phyloP scores from a whole-genome alignment of 2,797 vertebrate species.

The Neoniphon sammara region DNA sequence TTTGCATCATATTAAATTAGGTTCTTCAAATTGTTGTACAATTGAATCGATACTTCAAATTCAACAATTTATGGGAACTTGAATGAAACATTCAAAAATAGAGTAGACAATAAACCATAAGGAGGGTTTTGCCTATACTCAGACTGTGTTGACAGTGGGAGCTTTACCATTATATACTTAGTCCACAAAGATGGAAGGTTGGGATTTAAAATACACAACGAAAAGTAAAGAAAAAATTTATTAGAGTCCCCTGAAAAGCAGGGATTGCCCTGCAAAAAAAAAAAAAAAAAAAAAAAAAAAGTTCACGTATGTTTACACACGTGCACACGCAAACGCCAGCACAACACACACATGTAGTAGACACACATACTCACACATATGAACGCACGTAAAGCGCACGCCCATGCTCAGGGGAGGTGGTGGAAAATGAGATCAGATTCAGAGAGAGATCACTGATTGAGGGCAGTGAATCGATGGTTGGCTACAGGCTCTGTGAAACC shows the following conservation, averaged over 20 bases:
- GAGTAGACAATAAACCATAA: constrained; percentile 30
- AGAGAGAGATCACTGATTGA: constrained; percentile 85
- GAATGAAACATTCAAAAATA: constrained; percentile 35
- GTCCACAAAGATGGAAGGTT: constrained; percentile 26
- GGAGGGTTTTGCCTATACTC: constrained; percentile 23
- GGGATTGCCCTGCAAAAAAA: constrained; percentile 26
- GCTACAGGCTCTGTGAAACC: constrained; percentile 78
- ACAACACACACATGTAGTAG: constrained; percentile 15
- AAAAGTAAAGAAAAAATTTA: constrained; percentile 56
- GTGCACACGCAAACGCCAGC: neutral
- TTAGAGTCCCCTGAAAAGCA: constrained; percentile 63
- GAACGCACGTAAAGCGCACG: constrained; percentile 59
- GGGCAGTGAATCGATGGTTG: constrained; percentile 85
- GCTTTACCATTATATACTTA: constrained; percentile 35
- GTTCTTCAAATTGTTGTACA: neutral
- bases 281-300: no score
- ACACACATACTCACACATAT: constrained; percentile 56
- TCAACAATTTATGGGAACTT: constrained; percentile 4
- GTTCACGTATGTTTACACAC: neutral
- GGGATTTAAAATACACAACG: constrained; percentile 53
- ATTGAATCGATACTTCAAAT: constrained; percentile 9
- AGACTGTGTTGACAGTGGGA: constrained; percentile 29
- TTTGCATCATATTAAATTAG: neutral
- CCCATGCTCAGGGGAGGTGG: constrained; percentile 58
- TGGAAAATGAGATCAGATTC: constrained; percentile 79